Evolutionary conservation across 2,113 vertebrate species (phyloP).

Genomic region (Tapirus terrestris): DNA sequence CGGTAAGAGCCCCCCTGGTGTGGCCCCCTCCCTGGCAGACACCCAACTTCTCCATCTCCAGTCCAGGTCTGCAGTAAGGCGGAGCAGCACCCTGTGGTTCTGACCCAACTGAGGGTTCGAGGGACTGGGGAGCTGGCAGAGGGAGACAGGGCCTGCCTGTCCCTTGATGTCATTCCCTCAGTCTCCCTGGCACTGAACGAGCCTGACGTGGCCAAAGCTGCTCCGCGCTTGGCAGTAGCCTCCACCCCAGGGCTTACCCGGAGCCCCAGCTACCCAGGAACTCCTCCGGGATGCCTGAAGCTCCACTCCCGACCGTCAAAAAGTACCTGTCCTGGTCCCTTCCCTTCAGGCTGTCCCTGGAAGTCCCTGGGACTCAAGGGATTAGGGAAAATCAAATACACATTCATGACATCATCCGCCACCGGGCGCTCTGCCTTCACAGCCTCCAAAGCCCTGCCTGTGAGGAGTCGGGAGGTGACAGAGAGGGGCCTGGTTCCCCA

Average conservation of each 20-base stretch:
- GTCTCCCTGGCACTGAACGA: neutral
- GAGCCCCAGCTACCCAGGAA: neutral
- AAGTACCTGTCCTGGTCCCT: neutral
- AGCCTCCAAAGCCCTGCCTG: neutral
- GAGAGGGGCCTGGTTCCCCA: neutral
- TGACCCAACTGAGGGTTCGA: neutral
- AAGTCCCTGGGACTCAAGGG: neutral
- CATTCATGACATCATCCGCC: neutral
- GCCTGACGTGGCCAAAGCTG: neutral
- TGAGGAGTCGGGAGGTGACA: neutral
- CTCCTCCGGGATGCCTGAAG: neutral
- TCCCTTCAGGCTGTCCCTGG: neutral
- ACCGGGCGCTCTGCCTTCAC: fast-evolving
- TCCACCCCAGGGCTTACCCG: neutral
- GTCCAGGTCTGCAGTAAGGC: neutral
- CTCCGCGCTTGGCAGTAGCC: neutral
- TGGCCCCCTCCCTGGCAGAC: neutral
- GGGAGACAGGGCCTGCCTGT: neutral
- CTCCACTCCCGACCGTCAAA: neutral
- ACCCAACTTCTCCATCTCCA: neutral
- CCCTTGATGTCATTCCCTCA: neutral
- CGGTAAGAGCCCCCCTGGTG: neutral
- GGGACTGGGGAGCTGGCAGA: neutral
- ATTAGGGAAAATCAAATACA: neutral
- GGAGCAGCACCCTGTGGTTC: neutral